Base-by-base conservation (phyloP, 2,113 vertebrate genomes). In the Campylorhamphus procurvoides region DNA sequence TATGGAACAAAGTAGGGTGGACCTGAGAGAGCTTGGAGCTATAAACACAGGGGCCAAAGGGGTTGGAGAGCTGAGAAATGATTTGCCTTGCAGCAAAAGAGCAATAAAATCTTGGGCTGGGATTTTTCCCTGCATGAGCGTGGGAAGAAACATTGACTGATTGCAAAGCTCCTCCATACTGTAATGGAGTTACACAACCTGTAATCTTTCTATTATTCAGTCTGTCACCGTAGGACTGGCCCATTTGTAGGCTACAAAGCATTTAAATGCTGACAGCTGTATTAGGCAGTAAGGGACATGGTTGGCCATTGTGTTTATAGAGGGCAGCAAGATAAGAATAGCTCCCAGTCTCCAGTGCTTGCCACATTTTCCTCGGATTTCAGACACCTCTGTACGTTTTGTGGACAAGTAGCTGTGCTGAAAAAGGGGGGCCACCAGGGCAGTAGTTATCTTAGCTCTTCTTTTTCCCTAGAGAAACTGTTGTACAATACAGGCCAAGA, bases 401-500 rank as follows among this genome's bases (percentile, higher is more conserved):
- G 31, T 25, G 39, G 80, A 92, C 94, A 87, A 82, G 93, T n/a
- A 56, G 73, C 52, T 89, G 91, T 68, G 89, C 60, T 97, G 93
- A 94, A 94, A 94, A 81, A 44, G 16, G 0, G 22, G 52, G 39
- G 49, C 10, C 84, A 84, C 27, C 25, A 40, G 69, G 64, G 77
- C 73, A 87, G 2, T 44, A 56, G 80, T 92, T 95, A 91, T 92
- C 93, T 93, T 33, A 37, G 40, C 53, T 90, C 62, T 94, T 90
- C 60, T 77, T 89, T 96, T 94, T 96, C 74, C 84, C 84, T 81
- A 91, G 91, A 91, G 94, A 96, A 95, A 82, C 66, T 67, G 74
- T 25, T 75, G 73, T 67, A 28, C 44, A 56, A 12, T 83, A 50
- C 27, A 72, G 44, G 73, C 87, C 66, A 72, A 84, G 86, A 82